These are phyloP conservation scores for Bathynomus jamesi DNA, from an alignment of 1,140 invertebrate genomes.

Conservation along the genomic window DNA sequence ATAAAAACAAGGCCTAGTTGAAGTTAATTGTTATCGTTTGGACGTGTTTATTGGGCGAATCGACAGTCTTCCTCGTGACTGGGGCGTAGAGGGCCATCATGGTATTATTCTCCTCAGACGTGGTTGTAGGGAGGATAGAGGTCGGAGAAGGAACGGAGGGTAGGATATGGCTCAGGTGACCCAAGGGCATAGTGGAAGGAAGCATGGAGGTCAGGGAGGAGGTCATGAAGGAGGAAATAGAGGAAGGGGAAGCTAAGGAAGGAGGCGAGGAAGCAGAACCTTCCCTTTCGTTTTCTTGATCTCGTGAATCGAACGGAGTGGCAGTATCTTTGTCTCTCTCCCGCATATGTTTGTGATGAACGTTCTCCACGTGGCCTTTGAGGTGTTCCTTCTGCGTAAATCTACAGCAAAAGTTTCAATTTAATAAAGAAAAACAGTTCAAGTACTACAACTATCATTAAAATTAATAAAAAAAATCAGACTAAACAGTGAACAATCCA, in stretches of 20 bases:
- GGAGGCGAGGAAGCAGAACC: conserved; percentile 3
- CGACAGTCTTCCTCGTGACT: conserved; percentile 31
- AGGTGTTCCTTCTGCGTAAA: conserved; percentile 36
- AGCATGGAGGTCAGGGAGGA: conserved; percentile 11
- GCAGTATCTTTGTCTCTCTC: conserved; percentile 2
- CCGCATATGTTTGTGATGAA: conserved; percentile 27
- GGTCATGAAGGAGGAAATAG: not conserved
- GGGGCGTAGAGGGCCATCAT: conserved; percentile 24
- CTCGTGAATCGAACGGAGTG: not conserved
- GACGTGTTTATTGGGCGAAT: conserved; percentile 33
- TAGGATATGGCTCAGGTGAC: conserved; percentile 1
- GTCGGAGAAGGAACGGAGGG: not conserved
- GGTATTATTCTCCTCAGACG: not conserved
- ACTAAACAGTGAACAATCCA: not conserved
- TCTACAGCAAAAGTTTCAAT: conserved; percentile 6
- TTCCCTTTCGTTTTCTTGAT: not conserved
- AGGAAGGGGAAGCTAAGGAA: conserved; percentile 6
- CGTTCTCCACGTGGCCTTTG: conserved; percentile 34
- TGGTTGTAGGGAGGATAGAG: not conserved
- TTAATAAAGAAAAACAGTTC: not conserved
- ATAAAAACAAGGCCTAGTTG: too few species aligned
- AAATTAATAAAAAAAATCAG: not conserved
- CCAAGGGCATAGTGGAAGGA: conserved; percentile 2
- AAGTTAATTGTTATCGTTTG: conserved; percentile 35
- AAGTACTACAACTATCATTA: not conserved